Base-by-base conservation (phyloP, 2,113 vertebrate species). In the Andinoacara biseriatus region DNA sequence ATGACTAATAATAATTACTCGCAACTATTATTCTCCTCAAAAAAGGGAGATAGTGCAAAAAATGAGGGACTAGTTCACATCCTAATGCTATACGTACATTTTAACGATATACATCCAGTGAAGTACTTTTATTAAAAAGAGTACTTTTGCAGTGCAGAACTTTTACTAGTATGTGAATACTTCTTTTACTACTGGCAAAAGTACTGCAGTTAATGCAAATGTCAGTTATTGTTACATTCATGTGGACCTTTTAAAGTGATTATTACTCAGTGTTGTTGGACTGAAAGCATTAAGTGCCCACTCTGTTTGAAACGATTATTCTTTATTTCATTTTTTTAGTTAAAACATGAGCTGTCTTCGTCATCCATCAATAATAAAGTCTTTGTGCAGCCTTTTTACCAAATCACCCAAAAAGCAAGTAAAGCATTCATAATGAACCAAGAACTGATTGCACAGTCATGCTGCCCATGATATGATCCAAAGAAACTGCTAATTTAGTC, bases 351-450 rank as follows among this genome's bases (percentile, higher is more conserved):
- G 43, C 43, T 46, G 43, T 3, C 13, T 46, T 29, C 24, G 29
- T 22, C 52, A 15, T 67, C 49, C 31, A 35, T 31, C 67, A 74
- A 86, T 54, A 81, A 79, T 76, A 43, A 82, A 38, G 57, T 18
- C 58, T 87, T 80, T 90, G 78, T 90, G 46, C 18, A 17, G 20
- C 56, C 43, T 78, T 17, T 56, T 59, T 11, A 52, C 40, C 49
- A 80, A 82, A 83, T 6, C 76, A 77, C 86, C 84, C 63, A 4
- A 29, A 75, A 69, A 52, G 54, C 31, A 31, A 85, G 54, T 56
- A 78, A 63, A 72, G 69, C 13, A 1, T 46, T 59, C 58, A 60
- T 83, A 89, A 40, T 81, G 76, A 88, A 83, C 49, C 29, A 58
- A 74, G 24, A 57, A 24, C 61, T 72, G n/a, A 57, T 58, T 24